Base-by-base conservation (phyloP, 30 jellyfish, hydroid and myxozoan genomes). In the Cassiopea xamachana region DNA sequence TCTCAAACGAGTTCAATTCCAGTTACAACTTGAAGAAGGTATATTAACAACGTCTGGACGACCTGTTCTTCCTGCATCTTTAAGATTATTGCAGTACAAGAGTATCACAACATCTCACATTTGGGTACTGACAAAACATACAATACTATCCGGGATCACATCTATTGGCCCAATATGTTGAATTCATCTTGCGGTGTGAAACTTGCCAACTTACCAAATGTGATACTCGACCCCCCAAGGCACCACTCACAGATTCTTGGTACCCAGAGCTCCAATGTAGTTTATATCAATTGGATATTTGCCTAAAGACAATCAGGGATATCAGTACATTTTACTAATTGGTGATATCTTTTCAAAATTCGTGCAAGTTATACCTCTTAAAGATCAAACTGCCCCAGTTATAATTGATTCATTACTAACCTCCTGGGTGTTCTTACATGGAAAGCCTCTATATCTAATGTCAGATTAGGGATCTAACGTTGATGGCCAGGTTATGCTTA, bases 161-260 rank as follows among this genome's bases (percentile, higher is more conserved):
- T 16, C 8, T 71, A 49, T 60, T 84, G 92, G 92, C 92, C 92
- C 73, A 68, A 51, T 84, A 84, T 68, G 92, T 16, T 15, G 80
- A 72, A 69, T 13, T 68, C 79, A n/a, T 48, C 82, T 55, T 8
- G 62, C 17, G 64, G 8, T 82, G 91, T 64, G 45, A 16, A 64
- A 48, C 44, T 3, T 82, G 91, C 64, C 91, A 82, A 82, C 74
- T 12, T 27, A 61, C 62, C 39, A 82, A 82, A 62, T 44, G 86
- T 9, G 87, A 19, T n/a, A 61, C 68, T 12, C 50, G 61, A 44
- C 64, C 87, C 7, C 88, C 79, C 10, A 59, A 68, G 19, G 86
- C 86, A 61, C 91, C 87, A 43, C 86, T 82, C 15, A 13, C 48
- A 14, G 44, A 45, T 9, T 79, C 85, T 51, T 46, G 44, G 47